Evolutionary conservation across 1,140 invertebrate species (phyloP).

Genomic region (Drosophila parvula): DNA sequence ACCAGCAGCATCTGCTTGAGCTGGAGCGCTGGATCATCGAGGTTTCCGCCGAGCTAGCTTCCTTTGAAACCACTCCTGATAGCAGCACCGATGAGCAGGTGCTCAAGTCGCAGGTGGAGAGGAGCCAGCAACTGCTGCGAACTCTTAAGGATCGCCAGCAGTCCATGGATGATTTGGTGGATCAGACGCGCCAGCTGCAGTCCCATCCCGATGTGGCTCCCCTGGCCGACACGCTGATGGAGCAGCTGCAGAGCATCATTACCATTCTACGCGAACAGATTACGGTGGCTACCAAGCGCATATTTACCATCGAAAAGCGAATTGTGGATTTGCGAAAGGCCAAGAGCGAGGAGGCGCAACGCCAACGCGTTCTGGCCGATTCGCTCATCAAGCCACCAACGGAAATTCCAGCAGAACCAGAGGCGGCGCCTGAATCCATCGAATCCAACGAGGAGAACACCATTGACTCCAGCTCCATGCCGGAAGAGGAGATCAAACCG

Average conservation of each 20-base stretch:
- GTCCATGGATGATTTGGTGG: slow-evolving; percentile 75
- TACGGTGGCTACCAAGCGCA: slow-evolving; percentile 75
- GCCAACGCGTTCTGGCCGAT: slow-evolving; percentile 63
- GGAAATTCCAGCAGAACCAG: slow-evolving; percentile 16
- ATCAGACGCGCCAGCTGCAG: slow-evolving; percentile 73
- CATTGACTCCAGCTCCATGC: slow-evolving; percentile 77
- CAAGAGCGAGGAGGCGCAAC: slow-evolving; percentile 68
- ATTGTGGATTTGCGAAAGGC: slow-evolving; percentile 75
- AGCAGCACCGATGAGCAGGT: slow-evolving; percentile 72
- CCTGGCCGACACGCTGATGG: slow-evolving; percentile 70
- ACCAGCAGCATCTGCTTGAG: slow-evolving; percentile 87
- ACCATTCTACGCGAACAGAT: slow-evolving; percentile 75
- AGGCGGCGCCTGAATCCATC: slow-evolving; percentile 50
- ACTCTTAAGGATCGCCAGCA: slow-evolving; percentile 78
- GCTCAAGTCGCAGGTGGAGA: slow-evolving; percentile 71
- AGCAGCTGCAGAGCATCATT: slow-evolving; percentile 77
- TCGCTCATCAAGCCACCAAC: slow-evolving; percentile 62
- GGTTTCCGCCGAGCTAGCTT: slow-evolving; percentile 72
- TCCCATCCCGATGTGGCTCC: slow-evolving; percentile 78
- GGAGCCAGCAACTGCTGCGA: slow-evolving; percentile 71
- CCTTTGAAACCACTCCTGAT: slow-evolving; percentile 67
- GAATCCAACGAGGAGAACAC: slow-evolving; percentile 73
- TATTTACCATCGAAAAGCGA: slow-evolving; percentile 79
- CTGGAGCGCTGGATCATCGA: slow-evolving; percentile 87
- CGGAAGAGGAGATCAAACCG: slow-evolving; percentile 75